Evolutionary conservation across 1,140 invertebrate species (phyloP).

Genomic region (Rhynchophorus ferrugineus): DNA sequence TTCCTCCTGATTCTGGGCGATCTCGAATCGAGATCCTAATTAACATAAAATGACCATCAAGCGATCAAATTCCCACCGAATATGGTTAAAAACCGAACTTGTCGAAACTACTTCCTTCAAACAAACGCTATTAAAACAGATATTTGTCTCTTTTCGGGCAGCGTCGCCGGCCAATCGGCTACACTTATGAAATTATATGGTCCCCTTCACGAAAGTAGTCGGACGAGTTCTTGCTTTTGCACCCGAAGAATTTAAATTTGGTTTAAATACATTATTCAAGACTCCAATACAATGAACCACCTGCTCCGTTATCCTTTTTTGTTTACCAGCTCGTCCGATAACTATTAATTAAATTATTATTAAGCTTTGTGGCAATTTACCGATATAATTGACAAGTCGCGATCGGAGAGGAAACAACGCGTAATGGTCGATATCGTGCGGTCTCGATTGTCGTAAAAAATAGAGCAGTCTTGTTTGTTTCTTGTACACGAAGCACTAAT

Average conservation of each 20-base stretch:
- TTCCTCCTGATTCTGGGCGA: neutral
- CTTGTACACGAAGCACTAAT: slow-evolving; percentile 2
- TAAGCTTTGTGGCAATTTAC: slow-evolving; percentile 11
- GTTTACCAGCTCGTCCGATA: slow-evolving; percentile 6
- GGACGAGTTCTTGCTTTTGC: slow-evolving; percentile 12
- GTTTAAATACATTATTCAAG: slow-evolving; percentile 22
- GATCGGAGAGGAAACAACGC: slow-evolving; percentile 7
- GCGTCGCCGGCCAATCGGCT: neutral
- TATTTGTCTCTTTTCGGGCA: neutral
- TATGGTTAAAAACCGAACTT: neutral
- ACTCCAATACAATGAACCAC: slow-evolving; percentile 19
- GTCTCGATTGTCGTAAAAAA: neutral
- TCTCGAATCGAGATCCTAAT: neutral
- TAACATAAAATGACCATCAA: neutral
- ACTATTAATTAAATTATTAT: slow-evolving; percentile 20
- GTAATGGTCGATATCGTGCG: slow-evolving; percentile 8
- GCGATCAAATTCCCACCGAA: neutral
- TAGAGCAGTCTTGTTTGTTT: neutral
- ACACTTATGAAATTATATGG: slow-evolving; percentile 2
- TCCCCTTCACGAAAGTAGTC: slow-evolving; percentile 19
- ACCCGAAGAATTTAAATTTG: slow-evolving; percentile 21
- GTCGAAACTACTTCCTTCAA: neutral
- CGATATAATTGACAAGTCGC: slow-evolving; percentile 14
- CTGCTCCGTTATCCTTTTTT: slow-evolving; percentile 20
- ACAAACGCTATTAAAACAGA: neutral